A percentile compares a stretch with the other conserved stretches of the same genome.
phyloP scores from a whole-genome alignment of 2,888 invertebrate genomes.

The Apodemia zela region DNA sequence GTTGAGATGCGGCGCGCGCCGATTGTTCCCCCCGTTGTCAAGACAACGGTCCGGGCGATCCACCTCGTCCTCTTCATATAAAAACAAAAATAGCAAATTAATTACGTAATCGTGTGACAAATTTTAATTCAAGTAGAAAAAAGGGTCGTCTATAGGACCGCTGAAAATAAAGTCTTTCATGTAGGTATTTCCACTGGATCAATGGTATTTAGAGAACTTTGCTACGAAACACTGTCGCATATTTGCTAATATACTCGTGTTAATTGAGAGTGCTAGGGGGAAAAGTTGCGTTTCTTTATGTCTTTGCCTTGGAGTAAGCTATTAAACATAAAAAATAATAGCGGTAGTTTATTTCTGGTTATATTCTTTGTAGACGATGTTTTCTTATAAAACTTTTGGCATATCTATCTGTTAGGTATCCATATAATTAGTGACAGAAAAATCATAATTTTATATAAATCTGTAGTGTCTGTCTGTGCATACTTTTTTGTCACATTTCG shows the following conservation, averaged over 20 bases:
- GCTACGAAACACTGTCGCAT: background rate
- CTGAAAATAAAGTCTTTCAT: background rate
- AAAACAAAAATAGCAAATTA: conserved; percentile 78
- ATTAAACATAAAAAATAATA: no score
- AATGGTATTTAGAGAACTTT: background rate
- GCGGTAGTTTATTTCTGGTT: no score
- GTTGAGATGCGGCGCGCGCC: conserved; percentile 70
- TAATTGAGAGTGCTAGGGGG: background rate
- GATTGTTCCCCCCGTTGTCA: conserved; percentile 66
- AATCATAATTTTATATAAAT: no score
- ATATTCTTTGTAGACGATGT: no score
- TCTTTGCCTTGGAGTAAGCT: no score
- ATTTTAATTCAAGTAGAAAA: conserved; percentile 8
- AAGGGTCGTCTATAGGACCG: background rate
- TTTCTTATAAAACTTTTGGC: no score
- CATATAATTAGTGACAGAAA: no score
- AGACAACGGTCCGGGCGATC: conserved; percentile 71
- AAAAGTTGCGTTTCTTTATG: background rate
- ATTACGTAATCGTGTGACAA: conserved; percentile 63
- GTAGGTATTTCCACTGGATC: background rate
- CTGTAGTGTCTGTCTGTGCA: no score
- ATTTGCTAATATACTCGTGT: background rate
- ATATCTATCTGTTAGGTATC: no score
- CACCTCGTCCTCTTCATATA: conserved; percentile 57
- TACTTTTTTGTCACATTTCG: no score